A percentile compares a stretch with the other conserved stretches of the same genome.
Evolutionary conservation across 1,140 invertebrate genomes (phyloP).

Genomic region (Papilio helenus): DNA sequence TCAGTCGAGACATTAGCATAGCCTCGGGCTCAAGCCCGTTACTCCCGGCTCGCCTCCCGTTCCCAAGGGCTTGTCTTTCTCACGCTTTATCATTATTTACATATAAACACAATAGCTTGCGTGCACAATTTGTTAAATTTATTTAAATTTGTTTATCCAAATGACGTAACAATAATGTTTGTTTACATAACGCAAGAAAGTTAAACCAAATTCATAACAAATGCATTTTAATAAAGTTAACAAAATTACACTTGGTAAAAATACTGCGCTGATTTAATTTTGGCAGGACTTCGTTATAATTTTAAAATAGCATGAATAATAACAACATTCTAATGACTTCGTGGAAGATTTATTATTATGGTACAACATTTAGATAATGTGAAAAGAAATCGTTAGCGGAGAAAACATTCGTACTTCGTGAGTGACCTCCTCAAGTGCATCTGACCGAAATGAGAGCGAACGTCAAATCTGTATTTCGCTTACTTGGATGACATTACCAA

Average conservation of each 20-base stretch:
- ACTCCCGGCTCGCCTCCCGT: constrained; percentile 63
- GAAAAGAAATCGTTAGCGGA: constrained; percentile 46
- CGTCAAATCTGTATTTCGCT: constrained; percentile 58
- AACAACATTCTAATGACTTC: constrained; percentile 16
- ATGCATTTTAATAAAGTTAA: background rate
- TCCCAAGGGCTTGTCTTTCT: constrained; percentile 60
- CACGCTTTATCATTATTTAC: constrained; percentile 50
- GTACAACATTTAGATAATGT: constrained; percentile 38
- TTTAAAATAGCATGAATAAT: background rate
- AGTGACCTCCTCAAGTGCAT: constrained; percentile 41
- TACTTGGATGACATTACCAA: constrained; percentile 59
- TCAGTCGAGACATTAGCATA: constrained; percentile 66
- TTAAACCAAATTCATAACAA: background rate
- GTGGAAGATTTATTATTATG: constrained; percentile 24
- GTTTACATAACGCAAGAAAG: background rate
- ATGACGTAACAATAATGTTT: background rate
- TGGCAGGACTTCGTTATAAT: background rate
- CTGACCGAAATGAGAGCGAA: constrained; percentile 58
- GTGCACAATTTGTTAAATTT: constrained; percentile 20
- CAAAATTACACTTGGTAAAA: too few relatives aligned
- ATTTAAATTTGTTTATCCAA: background rate
- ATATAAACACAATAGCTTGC: constrained; percentile 3
- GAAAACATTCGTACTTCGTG: constrained; percentile 38
- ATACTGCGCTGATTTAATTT: background rate
- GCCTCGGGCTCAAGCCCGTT: constrained; percentile 69